phyloP scores from a whole-genome alignment of 2,888 invertebrate genomes.

The Sinohyriopsis cumingii region DNA sequence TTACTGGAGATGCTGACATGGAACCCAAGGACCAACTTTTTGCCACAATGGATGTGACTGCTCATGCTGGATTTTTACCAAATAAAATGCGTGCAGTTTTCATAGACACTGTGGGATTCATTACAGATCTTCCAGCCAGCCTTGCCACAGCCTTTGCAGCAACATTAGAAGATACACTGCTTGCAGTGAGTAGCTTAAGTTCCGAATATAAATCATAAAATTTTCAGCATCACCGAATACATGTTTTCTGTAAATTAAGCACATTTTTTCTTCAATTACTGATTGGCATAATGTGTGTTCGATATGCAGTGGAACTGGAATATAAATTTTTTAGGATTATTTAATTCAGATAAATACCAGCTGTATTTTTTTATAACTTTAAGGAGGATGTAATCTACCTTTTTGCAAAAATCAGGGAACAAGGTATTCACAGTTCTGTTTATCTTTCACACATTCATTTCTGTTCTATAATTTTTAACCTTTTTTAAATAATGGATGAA shows the following conservation, averaged over 20 bases:
- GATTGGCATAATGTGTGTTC: background rate
- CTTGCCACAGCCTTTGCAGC: constrained; percentile 86
- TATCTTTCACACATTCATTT: too few relatives aligned
- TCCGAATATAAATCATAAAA: background rate
- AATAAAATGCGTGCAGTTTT: constrained; percentile 79
- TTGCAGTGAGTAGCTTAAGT: constrained; percentile 75
- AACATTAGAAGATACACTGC: constrained; percentile 85
- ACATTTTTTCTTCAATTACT: background rate
- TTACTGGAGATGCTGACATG: constrained; percentile 80
- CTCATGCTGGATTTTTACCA: constrained; percentile 82
- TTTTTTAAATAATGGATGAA: too few relatives aligned
- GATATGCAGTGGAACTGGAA: background rate
- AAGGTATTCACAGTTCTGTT: too few relatives aligned
- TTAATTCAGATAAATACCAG: background rate
- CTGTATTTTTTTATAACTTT: too few relatives aligned
- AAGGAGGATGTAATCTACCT: too few relatives aligned
- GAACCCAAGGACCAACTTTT: constrained; percentile 84
- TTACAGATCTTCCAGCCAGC: constrained; percentile 85
- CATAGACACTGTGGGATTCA: constrained; percentile 90
- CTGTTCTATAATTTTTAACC: too few relatives aligned
- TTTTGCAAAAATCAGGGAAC: too few relatives aligned
- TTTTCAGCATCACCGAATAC: background rate
- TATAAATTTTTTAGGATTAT: background rate
- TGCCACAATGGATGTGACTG: constrained; percentile 89
- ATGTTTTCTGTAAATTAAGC: background rate